These are phyloP conservation scores for Xylota sylvarum DNA, from an alignment of 2,888 invertebrate species.

Conservation along the genomic window DNA sequence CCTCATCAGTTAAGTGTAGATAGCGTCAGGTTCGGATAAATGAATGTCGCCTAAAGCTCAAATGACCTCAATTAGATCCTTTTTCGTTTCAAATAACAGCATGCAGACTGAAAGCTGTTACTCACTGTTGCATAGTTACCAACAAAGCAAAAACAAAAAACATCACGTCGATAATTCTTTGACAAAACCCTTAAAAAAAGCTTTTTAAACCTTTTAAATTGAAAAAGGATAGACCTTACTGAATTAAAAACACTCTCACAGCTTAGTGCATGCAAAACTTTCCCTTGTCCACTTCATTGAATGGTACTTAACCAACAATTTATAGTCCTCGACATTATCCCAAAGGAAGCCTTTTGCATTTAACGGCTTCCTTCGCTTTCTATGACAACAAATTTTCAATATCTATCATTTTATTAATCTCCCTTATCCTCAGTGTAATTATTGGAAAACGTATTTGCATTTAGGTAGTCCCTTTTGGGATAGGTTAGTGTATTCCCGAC, in stretches of 20 bases:
- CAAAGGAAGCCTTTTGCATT: not conserved
- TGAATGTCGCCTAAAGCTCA: too few species aligned
- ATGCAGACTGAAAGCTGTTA: too few species aligned
- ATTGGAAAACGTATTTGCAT: conserved; percentile 24
- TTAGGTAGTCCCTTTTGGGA: not conserved
- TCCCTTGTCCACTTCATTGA: not conserved
- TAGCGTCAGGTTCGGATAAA: too few species aligned
- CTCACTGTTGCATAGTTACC: too few species aligned
- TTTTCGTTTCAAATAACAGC: too few species aligned
- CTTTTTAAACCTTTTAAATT: not conserved
- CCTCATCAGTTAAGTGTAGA: too few species aligned
- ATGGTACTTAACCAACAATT: not conserved
- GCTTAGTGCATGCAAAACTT: not conserved
- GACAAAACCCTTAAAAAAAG: too few species aligned
- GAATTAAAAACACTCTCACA: not conserved
- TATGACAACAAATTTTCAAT: conserved; percentile 18
- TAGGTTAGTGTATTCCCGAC: not conserved
- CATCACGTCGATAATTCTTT: too few species aligned
- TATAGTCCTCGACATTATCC: not conserved
- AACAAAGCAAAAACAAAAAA: too few species aligned
- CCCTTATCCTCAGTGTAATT: conserved; percentile 7
- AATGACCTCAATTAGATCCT: too few species aligned
- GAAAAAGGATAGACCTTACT: not conserved
- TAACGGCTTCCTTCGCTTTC: not conserved
- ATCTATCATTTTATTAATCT: conserved; percentile 14